Evolutionary conservation across 2,113 vertebrate species (phyloP).

Genomic region (Syrrhaptes paradoxus): DNA sequence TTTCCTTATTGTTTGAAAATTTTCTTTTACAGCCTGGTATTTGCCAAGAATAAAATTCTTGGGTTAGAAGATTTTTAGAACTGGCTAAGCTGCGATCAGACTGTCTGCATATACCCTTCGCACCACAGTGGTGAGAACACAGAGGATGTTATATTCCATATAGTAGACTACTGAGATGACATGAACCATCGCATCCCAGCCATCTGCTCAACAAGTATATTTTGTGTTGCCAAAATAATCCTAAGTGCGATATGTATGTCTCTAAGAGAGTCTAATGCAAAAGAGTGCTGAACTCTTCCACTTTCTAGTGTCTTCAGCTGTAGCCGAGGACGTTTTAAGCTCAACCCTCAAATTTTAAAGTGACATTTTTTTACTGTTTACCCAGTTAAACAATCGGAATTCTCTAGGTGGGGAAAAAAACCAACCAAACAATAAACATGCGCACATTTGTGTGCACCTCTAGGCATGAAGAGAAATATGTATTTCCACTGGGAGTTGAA

Average conservation of each 20-base stretch:
- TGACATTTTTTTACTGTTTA: background rate
- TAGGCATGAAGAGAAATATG: background rate
- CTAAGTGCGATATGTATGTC: background rate
- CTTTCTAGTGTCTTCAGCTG: background rate
- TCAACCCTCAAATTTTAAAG: background rate
- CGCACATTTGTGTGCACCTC: background rate
- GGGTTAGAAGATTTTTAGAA: background rate
- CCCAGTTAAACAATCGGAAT: background rate
- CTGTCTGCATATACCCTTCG: accelerated
- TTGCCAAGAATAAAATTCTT: background rate
- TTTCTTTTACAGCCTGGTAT: background rate
- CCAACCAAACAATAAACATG: background rate
- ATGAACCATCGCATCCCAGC: background rate
- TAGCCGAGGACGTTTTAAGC: background rate
- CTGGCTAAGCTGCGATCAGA: background rate
- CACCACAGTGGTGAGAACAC: background rate
- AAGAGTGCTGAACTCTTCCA: background rate
- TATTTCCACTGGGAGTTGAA: background rate
- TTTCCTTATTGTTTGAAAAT: background rate
- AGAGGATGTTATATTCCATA: background rate
- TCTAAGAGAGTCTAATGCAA: background rate
- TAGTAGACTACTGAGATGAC: background rate
- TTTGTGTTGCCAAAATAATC: background rate
- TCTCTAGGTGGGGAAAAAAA: background rate
- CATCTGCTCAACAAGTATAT: background rate